Base-by-base conservation (phyloP, 2,113 vertebrate species). In the Chaetorhynchus papuensis region DNA sequence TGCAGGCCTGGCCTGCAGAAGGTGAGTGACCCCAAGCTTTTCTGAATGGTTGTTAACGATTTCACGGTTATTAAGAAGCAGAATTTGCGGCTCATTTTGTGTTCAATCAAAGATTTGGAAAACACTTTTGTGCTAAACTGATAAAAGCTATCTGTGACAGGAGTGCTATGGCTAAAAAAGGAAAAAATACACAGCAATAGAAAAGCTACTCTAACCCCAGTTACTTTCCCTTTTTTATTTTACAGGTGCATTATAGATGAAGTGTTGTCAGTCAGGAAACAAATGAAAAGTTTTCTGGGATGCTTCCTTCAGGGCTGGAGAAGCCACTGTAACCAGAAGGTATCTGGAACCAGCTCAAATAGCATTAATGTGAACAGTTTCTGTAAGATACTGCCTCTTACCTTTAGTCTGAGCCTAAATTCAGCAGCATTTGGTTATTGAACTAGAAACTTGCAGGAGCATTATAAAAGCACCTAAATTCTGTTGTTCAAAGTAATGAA, bases 1-100 rank as follows among this genome's bases (percentile, higher is more conserved):
- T 0, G 8, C 78, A 47, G 90, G 78, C 85, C 64, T 83, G 65
- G 44, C 53, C 68, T 59, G 61, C 21, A 17, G 61, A 41, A 66
- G 95, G 96, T 97, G 83, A 96, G 96, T 89, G 52, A 78, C 19
- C 27, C 64, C 52, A 35, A 37, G 53, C 22, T 87, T 85, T 60
- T 72, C 52, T 19, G 30, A 72, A 81, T 3, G 6, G 22, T 50
- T 63, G 2, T 21, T 93, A 11, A 56, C 2, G 3, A 35, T 39
- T 83, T 89, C 30, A 11, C 13, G 28, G 35, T 59, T 49, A n/a
- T 6, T 50, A 19, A 50, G 39, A 42, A 70, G 41, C 26, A 35
- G 30, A 11, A 35, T 54, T 63, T 78, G n/a, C 42, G 54, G 20
- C 30, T 82, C 16, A 2, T 41, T 65, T 64, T 42, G 20, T 35